These are phyloP conservation scores for Clamator glandarius DNA, from an alignment of 2,797 vertebrate species.

Conservation along the genomic window DNA sequence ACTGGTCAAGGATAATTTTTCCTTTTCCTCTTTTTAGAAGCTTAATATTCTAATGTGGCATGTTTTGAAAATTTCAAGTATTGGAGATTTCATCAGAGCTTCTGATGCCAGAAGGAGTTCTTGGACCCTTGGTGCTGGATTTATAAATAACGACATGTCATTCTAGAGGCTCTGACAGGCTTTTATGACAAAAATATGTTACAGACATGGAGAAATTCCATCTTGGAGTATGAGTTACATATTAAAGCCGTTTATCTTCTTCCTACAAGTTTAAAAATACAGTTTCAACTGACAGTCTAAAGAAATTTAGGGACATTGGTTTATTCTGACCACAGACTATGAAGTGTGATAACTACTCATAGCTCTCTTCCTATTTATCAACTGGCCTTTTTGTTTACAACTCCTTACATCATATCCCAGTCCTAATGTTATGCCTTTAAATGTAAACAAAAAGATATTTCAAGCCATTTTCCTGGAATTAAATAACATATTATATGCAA, in stretches of 20 bases:
- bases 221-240: not conserved
- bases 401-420: not conserved
- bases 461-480: not conserved
- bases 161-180: not conserved
- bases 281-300: not conserved
- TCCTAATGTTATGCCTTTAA: not conserved
- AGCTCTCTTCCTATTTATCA: not conserved
- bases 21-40: not conserved
- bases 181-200: not conserved
- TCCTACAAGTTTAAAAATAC: not conserved
- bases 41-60: not conserved
- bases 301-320: not conserved
- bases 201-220: not conserved
- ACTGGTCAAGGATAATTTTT: not conserved
- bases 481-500: not conserved
- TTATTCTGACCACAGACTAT: not conserved
- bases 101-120: not conserved
- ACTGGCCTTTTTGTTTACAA: not conserved
- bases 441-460: not conserved
- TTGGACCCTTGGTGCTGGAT: not conserved
- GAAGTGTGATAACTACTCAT: not conserved
- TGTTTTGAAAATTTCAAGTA: not conserved
- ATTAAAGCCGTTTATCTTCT: constrained; percentile 34
- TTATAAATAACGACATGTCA: not conserved
- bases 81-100: not conserved